These are phyloP conservation scores for Drosophila auraria DNA, from an alignment of 1,140 invertebrate species.

Conservation along the genomic window DNA sequence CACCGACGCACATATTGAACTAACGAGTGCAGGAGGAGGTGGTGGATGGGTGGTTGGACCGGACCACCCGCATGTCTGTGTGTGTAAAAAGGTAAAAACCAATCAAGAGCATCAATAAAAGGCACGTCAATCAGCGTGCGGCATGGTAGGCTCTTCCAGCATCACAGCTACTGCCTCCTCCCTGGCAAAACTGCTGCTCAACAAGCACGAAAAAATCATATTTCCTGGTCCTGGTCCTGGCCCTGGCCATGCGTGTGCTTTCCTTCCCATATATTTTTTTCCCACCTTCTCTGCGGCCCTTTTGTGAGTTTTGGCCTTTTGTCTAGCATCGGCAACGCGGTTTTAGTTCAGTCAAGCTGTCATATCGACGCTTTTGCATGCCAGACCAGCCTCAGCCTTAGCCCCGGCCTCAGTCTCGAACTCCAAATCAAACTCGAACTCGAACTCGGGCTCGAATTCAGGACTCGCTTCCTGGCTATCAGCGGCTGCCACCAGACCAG, in stretches of 20 bases:
- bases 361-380: constrained; percentile 81
- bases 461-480: constrained; percentile 26
- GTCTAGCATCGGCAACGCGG: constrained; percentile 60
- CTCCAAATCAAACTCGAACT: background rate
- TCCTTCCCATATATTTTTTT: constrained; percentile 14
- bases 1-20: constrained; percentile 77
- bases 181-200: constrained; percentile 23
- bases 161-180: constrained; percentile 7
- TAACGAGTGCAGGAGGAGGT: constrained; percentile 55
- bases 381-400: constrained; percentile 34
- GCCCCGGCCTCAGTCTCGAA: too few relatives aligned
- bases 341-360: constrained; percentile 83
- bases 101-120: constrained; percentile 85
- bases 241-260: constrained; percentile 60
- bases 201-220: constrained; percentile 76
- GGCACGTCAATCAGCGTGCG: constrained; percentile 81
- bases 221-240: constrained; percentile 70
- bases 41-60: background rate
- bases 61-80: constrained; percentile 50
- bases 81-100: constrained; percentile 78
- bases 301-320: constrained; percentile 51
- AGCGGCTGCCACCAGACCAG: background rate
- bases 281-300: background rate
- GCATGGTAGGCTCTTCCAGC: constrained; percentile 51
- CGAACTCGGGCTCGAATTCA: constrained; percentile 6